Evolutionary conservation across 2,888 invertebrate genomes (phyloP), one percentile per base, ranked within the genome.

Genomic region (Seira sanloemensis): DNA sequence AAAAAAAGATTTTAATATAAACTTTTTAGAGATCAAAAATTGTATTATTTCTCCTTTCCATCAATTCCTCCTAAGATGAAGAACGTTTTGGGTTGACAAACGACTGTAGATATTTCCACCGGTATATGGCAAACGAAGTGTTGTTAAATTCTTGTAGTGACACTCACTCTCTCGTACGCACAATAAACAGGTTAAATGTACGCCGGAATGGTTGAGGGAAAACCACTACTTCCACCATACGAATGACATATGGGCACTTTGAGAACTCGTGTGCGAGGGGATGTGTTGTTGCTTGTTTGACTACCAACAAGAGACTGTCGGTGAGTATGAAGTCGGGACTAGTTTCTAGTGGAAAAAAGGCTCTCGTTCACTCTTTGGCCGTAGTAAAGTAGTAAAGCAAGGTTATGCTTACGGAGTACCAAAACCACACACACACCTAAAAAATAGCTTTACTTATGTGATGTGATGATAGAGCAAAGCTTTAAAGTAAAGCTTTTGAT

Each of bases 261-360:
- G 82, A 82, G 77, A 82, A 72, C 66, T 16, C 21, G 21, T 72
- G 78, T 78, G 81, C 77, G 85, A 78, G 83, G 86, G 84, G 87
- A 88, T 88, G 37, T 37, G 37, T 7, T 37, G 87, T 86, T 87
- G 84, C 72, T 84, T 78, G 86, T 66, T 74, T 80, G 86, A 81
- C 86, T 86, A 86, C 87, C 87, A 86, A 82, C 78, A 84, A 84
- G 83, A 79, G 84, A 88, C 88, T 88, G 88, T 85, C 75, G 81
- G 79, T 65, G 62, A 74, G 26, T 7, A 12, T 62, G 24, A 58
- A 85, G 69, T 50, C 62, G 19, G 67, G 67, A 77, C 77, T 67
- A 77, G 50, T 46, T 46, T 46, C 16, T n/a, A n/a, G n/a, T n/a
- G n/a, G n/a, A n/a, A n/a, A n/a, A n/a, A n/a, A n/a, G n/a, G n/a